Evolutionary conservation across 35 echinoderm and acorn worm species (phyloP).

Genomic region (Strongylocentrotus purpuratus): DNA sequence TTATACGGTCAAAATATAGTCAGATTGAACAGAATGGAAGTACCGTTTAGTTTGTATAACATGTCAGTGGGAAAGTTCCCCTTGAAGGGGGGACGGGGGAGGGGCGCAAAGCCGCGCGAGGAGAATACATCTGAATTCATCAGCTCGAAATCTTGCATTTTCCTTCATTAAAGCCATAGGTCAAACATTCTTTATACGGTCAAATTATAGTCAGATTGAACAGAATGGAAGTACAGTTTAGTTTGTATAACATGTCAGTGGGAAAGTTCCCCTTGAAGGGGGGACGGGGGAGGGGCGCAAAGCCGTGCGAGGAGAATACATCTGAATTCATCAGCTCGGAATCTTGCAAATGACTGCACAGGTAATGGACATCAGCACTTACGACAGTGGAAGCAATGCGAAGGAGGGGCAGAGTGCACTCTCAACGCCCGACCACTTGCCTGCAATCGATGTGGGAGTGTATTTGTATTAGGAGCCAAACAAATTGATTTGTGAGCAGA

Average conservation of each 20-base stretch:
- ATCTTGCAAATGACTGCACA: background rate
- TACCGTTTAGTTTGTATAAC: background rate
- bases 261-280: background rate
- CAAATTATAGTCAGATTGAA: too few relatives aligned
- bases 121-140: too few relatives aligned
- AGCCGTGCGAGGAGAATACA: background rate
- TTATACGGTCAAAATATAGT: background rate
- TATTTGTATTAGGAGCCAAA: background rate
- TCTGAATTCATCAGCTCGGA: background rate
- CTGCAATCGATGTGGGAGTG: background rate
- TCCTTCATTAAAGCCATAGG: too few relatives aligned
- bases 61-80: too few relatives aligned
- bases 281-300: background rate
- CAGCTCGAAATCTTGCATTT: too few relatives aligned
- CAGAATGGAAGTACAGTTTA: too few relatives aligned
- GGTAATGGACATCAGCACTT: conserved; percentile 1
- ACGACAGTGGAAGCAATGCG: background rate
- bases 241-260: background rate
- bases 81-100: too few relatives aligned
- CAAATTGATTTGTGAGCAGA: conserved; percentile 4
- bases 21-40: background rate
- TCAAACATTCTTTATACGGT: background rate
- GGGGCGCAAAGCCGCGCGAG: too few relatives aligned
- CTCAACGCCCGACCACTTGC: background rate
- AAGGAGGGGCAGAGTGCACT: background rate